Conservation (phyloP, 2,888 invertebrate species). For the Priocnemis perturbator region DNA sequence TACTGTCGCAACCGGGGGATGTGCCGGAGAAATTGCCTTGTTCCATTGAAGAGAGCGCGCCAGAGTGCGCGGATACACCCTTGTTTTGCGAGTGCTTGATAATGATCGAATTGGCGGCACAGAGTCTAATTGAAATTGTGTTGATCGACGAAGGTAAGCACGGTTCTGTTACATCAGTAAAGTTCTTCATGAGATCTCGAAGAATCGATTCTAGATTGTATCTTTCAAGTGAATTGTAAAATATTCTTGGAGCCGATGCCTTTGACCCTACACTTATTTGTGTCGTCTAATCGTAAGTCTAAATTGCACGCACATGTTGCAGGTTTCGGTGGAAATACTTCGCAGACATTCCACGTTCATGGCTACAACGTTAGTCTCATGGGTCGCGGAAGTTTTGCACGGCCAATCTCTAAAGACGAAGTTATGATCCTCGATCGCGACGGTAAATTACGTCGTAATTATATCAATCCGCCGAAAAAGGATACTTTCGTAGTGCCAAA, state of each 20-base stretch:
- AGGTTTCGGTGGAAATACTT: slow-evolving; percentile 77
- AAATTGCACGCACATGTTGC: no score
- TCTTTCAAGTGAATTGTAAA: no score
- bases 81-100: slow-evolving; percentile 79
- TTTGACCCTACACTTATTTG: no score
- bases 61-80: slow-evolving; percentile 51
- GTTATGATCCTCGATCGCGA: slow-evolving; percentile 72
- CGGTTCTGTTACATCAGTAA: background rate
- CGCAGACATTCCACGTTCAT: slow-evolving; percentile 81
- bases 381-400: slow-evolving; percentile 60
- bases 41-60: slow-evolving; percentile 66
- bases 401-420: slow-evolving; percentile 73
- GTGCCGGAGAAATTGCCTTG: slow-evolving; percentile 54
- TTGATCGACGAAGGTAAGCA: slow-evolving; percentile 80
- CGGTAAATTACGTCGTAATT: slow-evolving; percentile 75
- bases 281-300: no score
- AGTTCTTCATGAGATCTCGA: no score
- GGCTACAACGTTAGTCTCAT: slow-evolving; percentile 72
- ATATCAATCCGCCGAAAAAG: slow-evolving; percentile 76
- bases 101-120: slow-evolving; percentile 76
- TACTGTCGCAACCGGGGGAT: slow-evolving; percentile 77
- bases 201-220: no score
- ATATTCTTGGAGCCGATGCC: no score
- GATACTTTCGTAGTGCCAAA: slow-evolving; percentile 82
- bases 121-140: slow-evolving; percentile 78